phyloP scores from a whole-genome alignment of 2,113 vertebrate genomes.

The Catharus bicknelli region DNA sequence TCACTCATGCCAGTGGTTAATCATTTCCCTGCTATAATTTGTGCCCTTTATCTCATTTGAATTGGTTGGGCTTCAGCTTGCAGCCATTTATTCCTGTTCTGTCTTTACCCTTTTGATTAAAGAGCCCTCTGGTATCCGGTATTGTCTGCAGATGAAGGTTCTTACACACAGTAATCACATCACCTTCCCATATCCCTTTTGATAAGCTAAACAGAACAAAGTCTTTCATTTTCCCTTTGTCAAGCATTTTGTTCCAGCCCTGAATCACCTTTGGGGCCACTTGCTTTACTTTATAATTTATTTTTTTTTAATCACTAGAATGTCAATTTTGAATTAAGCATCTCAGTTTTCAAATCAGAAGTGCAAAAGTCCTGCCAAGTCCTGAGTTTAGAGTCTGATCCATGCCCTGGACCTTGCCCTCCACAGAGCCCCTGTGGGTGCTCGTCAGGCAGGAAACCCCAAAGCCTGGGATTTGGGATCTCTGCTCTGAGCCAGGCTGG shows the following conservation, averaged over 20 bases:
- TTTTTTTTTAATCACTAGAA: neutral
- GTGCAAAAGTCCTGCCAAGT: neutral
- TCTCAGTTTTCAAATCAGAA: neutral
- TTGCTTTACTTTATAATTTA: neutral
- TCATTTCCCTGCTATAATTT: neutral
- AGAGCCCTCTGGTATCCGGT: neutral
- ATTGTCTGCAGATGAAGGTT: slow-evolving; percentile 10
- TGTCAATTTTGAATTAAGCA: neutral
- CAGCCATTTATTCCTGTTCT: slow-evolving; percentile 11
- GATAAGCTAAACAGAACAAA: slow-evolving; percentile 2
- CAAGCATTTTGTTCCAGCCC: neutral
- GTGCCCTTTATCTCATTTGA: slow-evolving; percentile 18
- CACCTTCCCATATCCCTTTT: neutral
- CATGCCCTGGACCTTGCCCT: neutral
- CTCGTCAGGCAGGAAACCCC: neutral
- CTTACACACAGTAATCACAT: neutral
- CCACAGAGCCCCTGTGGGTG: rapidly evolving
- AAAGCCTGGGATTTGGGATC: neutral
- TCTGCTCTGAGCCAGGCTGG: neutral
- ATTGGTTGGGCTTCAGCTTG: neutral
- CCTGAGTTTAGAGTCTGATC: neutral
- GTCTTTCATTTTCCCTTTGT: neutral
- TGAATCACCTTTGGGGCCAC: neutral
- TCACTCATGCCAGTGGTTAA: neutral
- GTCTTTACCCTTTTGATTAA: slow-evolving; percentile 1